These are phyloP conservation scores for Euplexia lucipara DNA, from an alignment of 2,888 invertebrate species.

Conservation along the genomic window DNA sequence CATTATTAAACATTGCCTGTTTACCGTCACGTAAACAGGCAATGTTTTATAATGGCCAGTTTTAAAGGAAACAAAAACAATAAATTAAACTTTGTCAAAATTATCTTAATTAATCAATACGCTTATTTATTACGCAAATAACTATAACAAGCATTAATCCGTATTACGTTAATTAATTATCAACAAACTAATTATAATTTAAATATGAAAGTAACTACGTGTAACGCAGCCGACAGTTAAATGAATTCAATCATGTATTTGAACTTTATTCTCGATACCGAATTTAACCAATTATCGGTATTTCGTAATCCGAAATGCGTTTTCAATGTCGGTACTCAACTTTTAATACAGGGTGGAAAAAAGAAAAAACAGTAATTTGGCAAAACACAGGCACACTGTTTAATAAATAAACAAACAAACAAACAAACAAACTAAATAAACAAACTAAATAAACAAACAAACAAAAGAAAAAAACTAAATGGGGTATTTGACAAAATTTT, in stretches of 20 bases:
- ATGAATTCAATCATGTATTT: conserved; percentile 5
- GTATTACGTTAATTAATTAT: conserved; percentile 14
- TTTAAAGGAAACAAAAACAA: background rate
- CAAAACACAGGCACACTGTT: no score
- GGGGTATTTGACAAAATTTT: no score
- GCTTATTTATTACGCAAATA: background rate
- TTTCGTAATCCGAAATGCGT: conserved; percentile 34
- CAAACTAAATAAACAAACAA: no score
- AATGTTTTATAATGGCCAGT: no score
- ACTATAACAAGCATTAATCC: conserved; percentile 1
- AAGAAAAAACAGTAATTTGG: no score
- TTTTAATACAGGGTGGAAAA: conserved; percentile 11
- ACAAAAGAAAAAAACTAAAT: no score
- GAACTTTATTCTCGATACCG: conserved; percentile 9
- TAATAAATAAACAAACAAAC: no score
- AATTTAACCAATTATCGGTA: conserved; percentile 22
- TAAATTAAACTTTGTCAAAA: background rate
- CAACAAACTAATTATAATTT: conserved; percentile 18
- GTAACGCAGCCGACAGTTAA: background rate
- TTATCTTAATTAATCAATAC: conserved; percentile 15
- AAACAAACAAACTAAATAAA: no score
- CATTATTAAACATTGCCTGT: background rate
- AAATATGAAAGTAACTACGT: background rate
- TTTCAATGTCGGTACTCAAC: conserved; percentile 30
- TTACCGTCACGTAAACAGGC: background rate